Evolutionary conservation across 2,888 invertebrate species (phyloP), one percentile per base, ranked within the genome.

Genomic region (Tribolium freemani): DNA sequence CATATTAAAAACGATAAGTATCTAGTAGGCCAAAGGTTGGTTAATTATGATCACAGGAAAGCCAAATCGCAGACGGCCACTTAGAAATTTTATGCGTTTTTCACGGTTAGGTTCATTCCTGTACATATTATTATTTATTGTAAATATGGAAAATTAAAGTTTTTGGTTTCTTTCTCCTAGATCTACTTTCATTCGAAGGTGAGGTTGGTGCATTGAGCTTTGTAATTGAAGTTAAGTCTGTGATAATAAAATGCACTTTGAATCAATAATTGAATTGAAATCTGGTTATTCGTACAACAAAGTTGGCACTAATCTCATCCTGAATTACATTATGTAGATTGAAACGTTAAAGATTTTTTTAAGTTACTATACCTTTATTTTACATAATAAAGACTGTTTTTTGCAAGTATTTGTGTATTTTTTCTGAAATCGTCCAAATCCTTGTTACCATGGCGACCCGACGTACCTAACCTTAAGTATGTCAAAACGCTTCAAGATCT

Each of bases 1-100:
- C 98, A 98, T 87, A 99, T 99, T 83, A 98, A 98, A 88, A 99
- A 99, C 87, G 99, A 99, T 88, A 99, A 98, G 88, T 98, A 99
- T 88, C 90, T 99, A 57, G 98, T 99, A 9, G 99, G 99, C 0
- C 95, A 97, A 82, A 90, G 98, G 78, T 90, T 99, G 77, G 98
- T 99, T 26, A 99, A 99, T 88, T 99, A 99, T 88, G 97, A 99
- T 85, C 94, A 95, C 84, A 89, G 93, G 78, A 89, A 91, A 79
- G 91, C 91, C 77, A 93, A 92, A 81, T 77, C 85, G 61, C 87
- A 87, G 82, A 75, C 78, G 46, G 67, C 44, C 50, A 50, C 56
- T 57, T 57, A 67, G 48, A 50, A 21, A 45, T 20, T 61, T 20
- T 8, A 10, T 50, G 9, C 16, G 38, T 26, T 26, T 54, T 63